Evolutionary conservation across 2,888 invertebrate species (phyloP), one percentile per base, ranked within the genome.

Genomic region (Anthrax anthrax): DNA sequence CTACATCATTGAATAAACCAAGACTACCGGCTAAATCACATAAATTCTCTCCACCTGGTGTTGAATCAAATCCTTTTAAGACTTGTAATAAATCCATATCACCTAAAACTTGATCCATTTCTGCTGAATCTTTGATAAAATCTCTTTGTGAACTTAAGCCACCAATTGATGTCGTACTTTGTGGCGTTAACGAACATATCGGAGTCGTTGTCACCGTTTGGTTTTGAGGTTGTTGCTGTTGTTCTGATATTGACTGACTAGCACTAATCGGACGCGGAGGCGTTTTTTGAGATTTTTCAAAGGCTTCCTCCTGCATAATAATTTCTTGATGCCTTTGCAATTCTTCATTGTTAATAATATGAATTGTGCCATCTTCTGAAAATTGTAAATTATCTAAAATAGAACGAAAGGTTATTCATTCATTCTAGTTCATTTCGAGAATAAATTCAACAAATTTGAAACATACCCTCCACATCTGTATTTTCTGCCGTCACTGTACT

Each of bases 11-110:
- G 37, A 55, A 55, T 32, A 55, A 43, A 12, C 47, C 49, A 32
- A 67, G 60, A 44, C 64, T 58, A 6, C 60, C 58, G 52, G 62
- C 65, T 27, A 67, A 58, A 51, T 66, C 66, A 51, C 63, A 63
- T 27, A 66, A 57, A 34, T 61, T 58, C 18, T 43, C 49, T 29
- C 57, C 54, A 5, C 57, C 54, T n/a, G 59, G 52, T 10, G 57
- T 54, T 12, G 59, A 52, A 56, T 84, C 85, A 54, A 86, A 76
- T 9, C 80, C 81, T 64, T 84, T 84, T 41, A 87, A 79, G 4
- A 80, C 85, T 62, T 83, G 82, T 54, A 86, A 72, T 44, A 87
- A 70, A 53, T 82, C 85, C 43, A 77, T 62, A 58, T 82, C 82
- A 54, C 76, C 77, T 44, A 82, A 70, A 55, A 81, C 74, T 59